phyloP scores from a whole-genome alignment of 2,888 invertebrate genomes.

The Patella caerulea region DNA sequence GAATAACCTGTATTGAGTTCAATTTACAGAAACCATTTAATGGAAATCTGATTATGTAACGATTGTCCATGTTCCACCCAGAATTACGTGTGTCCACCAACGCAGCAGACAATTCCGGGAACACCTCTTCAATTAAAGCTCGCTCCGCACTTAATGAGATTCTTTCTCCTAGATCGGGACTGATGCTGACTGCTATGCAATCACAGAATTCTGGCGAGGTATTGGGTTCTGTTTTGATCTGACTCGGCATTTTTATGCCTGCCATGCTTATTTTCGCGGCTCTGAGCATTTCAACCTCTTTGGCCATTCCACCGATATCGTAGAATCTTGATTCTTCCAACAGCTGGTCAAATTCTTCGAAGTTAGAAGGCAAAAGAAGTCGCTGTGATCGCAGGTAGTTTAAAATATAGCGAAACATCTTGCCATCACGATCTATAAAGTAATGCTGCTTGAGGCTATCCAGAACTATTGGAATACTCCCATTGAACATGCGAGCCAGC shows the following conservation, averaged over 20 bases:
- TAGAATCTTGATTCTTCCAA: conserved; percentile 93
- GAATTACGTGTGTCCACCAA: conserved; percentile 83
- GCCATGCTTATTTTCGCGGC: conserved; percentile 29
- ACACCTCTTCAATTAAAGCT: conserved; percentile 77
- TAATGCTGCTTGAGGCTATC: conserved; percentile 98
- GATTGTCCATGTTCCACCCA: conserved; percentile 86
- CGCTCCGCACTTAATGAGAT: conserved; percentile 87
- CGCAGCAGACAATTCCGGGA: conserved; percentile 78
- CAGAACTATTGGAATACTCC: conserved; percentile 93
- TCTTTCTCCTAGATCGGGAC: conserved; percentile 85
- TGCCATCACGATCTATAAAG: conserved; percentile 98
- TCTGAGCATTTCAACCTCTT: conserved; percentile 11
- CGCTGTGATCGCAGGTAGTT: conserved; percentile 95
- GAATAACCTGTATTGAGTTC: conserved; percentile 90
- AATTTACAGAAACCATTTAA: conserved; percentile 90
- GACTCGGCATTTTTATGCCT: conserved; percentile 26
- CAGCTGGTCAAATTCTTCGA: conserved; percentile 87
- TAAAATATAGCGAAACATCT: conserved; percentile 96
- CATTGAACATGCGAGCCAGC: conserved; percentile 93
- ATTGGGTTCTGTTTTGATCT: conserved; percentile 25
- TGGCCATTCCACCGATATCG: conserved; percentile 78
- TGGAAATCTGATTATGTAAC: conserved; percentile 87
- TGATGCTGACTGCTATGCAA: conserved; percentile 85
- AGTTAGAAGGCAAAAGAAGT: conserved; percentile 88
- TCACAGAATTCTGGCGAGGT: conserved; percentile 75